Evolutionary conservation across 2,888 invertebrate species (phyloP), one percentile per base, ranked within the genome.

Genomic region (Callosobruchus maculatus): DNA sequence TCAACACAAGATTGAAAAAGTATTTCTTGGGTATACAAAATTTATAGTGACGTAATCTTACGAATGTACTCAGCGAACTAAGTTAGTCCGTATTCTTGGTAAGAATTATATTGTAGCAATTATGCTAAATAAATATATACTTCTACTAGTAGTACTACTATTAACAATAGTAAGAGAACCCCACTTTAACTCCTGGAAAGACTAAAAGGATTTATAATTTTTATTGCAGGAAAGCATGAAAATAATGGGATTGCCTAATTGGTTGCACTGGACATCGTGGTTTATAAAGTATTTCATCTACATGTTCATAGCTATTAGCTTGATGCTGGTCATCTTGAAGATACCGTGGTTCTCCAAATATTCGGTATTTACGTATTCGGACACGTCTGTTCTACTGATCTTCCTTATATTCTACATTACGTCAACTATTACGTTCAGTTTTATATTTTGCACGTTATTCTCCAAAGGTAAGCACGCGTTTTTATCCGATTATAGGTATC

Each of bases 401-500:
- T 94, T 94, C 82, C 81, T 97, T 5, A 81, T 94, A 13, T 85
- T 94, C 71, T 97, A 94, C 83, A 86, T 93, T 71, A 88, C 92
- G 72, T 89, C 93, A 70, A 90, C 91, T 70, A 94, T 95, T 78
- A 92, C 91, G 71, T 94, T 95, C 85, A 92, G 93, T 83, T 96
- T 96, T 84, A 91, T 94, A 88, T 86, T 96, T 75, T 94, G 95
- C 80, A 92, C 93, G 0, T 90, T 95, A 80, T 96, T 96, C 86
- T 92, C 93, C 0, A 93, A 91, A 90, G 94, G 94, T 94, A 77
- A 72, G 68, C 22, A 70, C 67, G 0, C 7, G 7, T 26, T 4
- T 26, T 26, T 26, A 4, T 26, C 26, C n/a, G n/a, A n/a, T n/a
- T n/a, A n/a, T n/a, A n/a, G n/a, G n/a, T n/a, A n/a, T n/a, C n/a